These are phyloP conservation scores for Acrobeloides nanus DNA, from an alignment of 2,888 invertebrate genomes.

Conservation along the genomic window DNA sequence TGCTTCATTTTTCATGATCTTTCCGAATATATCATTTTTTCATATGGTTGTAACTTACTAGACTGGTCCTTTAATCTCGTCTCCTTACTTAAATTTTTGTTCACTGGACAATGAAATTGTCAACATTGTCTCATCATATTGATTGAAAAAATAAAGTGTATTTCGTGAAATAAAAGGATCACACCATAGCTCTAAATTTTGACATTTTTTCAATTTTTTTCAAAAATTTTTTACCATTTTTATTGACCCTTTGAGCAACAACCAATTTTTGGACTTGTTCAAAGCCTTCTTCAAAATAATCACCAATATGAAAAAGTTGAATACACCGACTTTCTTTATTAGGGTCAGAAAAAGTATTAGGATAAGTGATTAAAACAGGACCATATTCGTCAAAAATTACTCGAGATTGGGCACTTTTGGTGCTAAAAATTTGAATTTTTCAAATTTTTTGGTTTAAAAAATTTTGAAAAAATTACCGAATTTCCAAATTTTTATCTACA, in stretches of 20 bases:
- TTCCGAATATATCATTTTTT: too few species aligned
- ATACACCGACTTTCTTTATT: conserved; percentile 5
- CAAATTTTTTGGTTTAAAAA: neutral
- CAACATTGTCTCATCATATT: conserved; percentile 12
- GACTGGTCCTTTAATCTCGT: too few species aligned
- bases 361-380: conserved; percentile 16
- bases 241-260: conserved; percentile 1
- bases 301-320: conserved; percentile 16
- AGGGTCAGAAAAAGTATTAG: conserved; percentile 11
- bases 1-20: conserved; percentile 6
- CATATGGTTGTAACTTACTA: too few species aligned
- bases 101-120: conserved; percentile 9
- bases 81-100: too few species aligned
- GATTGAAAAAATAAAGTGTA: conserved; percentile 19
- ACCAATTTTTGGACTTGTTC: neutral
- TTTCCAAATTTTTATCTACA: conserved; percentile 7
- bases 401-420: conserved; percentile 5
- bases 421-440: conserved; percentile 1
- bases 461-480: neutral
- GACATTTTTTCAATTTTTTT: conserved; percentile 1
- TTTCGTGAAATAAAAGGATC: conserved; percentile 25
- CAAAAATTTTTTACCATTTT: conserved; percentile 11
- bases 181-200: conserved; percentile 22
- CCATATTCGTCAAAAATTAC: conserved; percentile 14
- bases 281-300: conserved; percentile 6